A percentile compares a stretch with the other conserved stretches of the same genome.
Conservation (phyloP, 2,888 invertebrate genomes). For the Byasa hedistus region DNA sequence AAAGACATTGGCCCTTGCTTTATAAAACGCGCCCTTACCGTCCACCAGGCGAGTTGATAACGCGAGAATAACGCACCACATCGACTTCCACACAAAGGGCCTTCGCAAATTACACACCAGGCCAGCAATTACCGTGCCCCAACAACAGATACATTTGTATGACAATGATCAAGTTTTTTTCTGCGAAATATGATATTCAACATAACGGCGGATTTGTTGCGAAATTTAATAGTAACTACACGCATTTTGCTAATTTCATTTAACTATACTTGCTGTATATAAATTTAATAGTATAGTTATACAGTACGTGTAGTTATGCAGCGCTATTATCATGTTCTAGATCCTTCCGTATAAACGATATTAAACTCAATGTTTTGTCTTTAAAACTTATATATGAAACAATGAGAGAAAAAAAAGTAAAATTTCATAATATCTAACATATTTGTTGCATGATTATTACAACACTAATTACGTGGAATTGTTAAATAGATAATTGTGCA, state of each 20-base stretch:
- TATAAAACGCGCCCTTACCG: conserved; percentile 41
- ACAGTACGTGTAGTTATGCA: too few species aligned
- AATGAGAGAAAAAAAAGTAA: too few species aligned
- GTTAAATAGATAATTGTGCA: conserved; percentile 21
- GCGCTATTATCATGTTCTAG: too few species aligned
- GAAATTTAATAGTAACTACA: conserved; percentile 21
- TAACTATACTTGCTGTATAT: not conserved
- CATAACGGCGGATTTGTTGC: conserved; percentile 31
- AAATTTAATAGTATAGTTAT: too few species aligned
- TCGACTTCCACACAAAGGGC: conserved; percentile 60
- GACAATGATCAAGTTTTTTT: conserved; percentile 70
- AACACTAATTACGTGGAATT: conserved; percentile 6
- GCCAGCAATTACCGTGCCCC: conserved; percentile 64
- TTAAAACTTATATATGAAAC: too few species aligned
- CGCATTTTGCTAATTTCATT: not conserved
- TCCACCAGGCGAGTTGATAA: conserved; percentile 45
- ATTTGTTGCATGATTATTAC: conserved; percentile 10
- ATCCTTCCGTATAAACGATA: too few species aligned
- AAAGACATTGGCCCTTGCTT: conserved; percentile 29
- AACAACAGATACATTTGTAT: conserved; percentile 80
- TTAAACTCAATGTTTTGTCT: too few species aligned
- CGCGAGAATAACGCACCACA: conserved; percentile 47
- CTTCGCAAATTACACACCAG: conserved; percentile 70
- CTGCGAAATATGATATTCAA: conserved; percentile 62
- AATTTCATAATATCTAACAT: not conserved